Base-by-base conservation (phyloP, 2,888 invertebrate genomes). In the Omphaloscelis lunosa region DNA sequence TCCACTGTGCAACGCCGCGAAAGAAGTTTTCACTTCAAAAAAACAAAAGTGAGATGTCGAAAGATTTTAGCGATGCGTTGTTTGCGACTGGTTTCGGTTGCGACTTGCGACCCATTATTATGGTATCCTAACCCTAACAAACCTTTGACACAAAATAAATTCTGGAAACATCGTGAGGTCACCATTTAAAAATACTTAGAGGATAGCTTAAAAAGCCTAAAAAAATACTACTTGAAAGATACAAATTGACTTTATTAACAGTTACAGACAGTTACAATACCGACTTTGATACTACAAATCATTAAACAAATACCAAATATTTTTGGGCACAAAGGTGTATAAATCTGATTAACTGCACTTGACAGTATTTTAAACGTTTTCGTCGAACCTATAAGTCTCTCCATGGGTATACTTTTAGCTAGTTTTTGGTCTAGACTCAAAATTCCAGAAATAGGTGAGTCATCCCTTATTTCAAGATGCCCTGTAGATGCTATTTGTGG, bases 251-350 rank as follows among this genome's bases (percentile, higher is more conserved):
- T 34, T 48, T 66, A 76, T 34, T 76, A 61, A 34, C 34, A 17
- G 41, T 41, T 41, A 41, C 48, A 48, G 17, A 76, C 41, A 66
- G 59, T 63, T 51, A 67, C 53, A 48, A 66, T 72, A 66, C 79
- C 72, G 15, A 70, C 58, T 53, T 78, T 78, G n/a, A 79, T 45
- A 66, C 79, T 67, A 79, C 72, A 79, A 56, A 79, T 48, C 66
- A 79, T 20, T n/a, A 71, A 5, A 78, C 78, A 79, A 61, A 79
- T 17, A 53, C 59, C 39, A 23, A 79, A 79, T 79, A 79, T 67
- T 62, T 48, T 79, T 9, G 59, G 4, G 0, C 66, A 62, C 29
- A 72, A 62, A 15, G 79, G 62, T 0, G 56, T 56, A 61, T 72
- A 79, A 3, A 29, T 23, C 12, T 79, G 48, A 20, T 62, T 62